These are phyloP conservation scores for Hoplias malabaricus DNA, from an alignment of 2,113 vertebrate species.

Conservation along the genomic window DNA sequence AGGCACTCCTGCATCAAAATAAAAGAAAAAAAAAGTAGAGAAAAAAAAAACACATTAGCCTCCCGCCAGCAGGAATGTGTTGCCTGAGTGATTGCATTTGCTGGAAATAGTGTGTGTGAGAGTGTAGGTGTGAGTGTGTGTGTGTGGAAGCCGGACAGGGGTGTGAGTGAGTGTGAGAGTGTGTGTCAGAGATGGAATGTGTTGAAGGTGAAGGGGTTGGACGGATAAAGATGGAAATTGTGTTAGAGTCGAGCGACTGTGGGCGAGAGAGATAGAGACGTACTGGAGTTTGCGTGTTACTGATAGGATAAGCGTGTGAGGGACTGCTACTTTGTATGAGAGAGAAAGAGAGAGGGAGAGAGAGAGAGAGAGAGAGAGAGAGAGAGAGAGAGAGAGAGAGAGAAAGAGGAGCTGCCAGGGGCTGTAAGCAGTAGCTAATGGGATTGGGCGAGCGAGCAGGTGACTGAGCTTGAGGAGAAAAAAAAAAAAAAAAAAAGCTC, in stretches of 20 bases:
- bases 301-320: neutral
- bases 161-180: neutral
- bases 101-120: neutral
- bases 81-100: constrained; percentile 16
- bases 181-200: neutral
- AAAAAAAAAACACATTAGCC: constrained; percentile 56
- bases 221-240: neutral
- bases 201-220: neutral
- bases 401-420: constrained; percentile 6
- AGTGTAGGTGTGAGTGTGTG: constrained; percentile 12
- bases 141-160: neutral
- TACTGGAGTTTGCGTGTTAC: neutral
- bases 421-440: constrained; percentile 39
- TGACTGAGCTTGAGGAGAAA: constrained; percentile 4
- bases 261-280: neutral
- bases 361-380: neutral
- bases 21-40: constrained; percentile 61
- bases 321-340: neutral
- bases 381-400: neutral
- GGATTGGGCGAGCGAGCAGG: constrained; percentile 16
- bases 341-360: neutral
- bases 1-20: constrained; percentile 60
- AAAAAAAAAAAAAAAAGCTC: too few relatives aligned
- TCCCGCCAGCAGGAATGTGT: constrained; percentile 13
- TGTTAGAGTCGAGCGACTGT: constrained; percentile 6